Percentiles rank a stretch among this genome's conserved stretches.
These are phyloP conservation scores for Lycophotia porphyrea DNA, from an alignment of 2,888 invertebrate genomes.

Conservation along the genomic window DNA sequence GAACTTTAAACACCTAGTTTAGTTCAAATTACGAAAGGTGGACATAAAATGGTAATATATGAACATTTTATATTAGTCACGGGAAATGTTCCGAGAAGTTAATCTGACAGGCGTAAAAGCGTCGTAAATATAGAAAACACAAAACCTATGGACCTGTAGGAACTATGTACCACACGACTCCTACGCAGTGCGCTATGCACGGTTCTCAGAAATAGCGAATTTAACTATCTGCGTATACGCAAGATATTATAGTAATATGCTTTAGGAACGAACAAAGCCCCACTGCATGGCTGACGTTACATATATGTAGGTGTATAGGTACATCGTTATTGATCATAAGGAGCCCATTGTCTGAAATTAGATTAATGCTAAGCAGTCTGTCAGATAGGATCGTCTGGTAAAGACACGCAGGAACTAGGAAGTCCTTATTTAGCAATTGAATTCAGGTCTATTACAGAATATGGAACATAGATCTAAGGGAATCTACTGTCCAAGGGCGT, in stretches of 20 bases:
- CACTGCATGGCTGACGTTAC: constrained; percentile 27
- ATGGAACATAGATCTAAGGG: too few species aligned
- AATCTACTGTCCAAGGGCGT: too few species aligned
- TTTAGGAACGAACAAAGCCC: constrained; percentile 32
- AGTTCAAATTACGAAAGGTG: constrained; percentile 54
- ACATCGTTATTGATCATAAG: constrained; percentile 39
- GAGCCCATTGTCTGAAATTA: constrained; percentile 44
- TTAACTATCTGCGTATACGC: constrained; percentile 66
- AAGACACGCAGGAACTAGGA: background rate
- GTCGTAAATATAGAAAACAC: constrained; percentile 67
- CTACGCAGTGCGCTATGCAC: constrained; percentile 61
- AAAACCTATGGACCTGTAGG: constrained; percentile 46
- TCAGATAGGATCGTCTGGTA: constrained; percentile 21
- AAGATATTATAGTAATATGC: constrained; percentile 7
- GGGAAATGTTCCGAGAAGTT: constrained; percentile 60
- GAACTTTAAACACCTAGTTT: constrained; percentile 48
- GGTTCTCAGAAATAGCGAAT: constrained; percentile 65
- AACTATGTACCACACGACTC: constrained; percentile 60
- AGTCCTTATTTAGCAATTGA: background rate
- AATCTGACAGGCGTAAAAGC: constrained; percentile 66
- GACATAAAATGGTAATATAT: constrained; percentile 43
- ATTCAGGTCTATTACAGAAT: background rate
- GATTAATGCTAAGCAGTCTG: constrained; percentile 31
- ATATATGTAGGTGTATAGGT: background rate
- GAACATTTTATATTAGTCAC: constrained; percentile 55